These are phyloP conservation scores for Callitettix versicolor DNA, from an alignment of 1,140 invertebrate species.

Conservation along the genomic window DNA sequence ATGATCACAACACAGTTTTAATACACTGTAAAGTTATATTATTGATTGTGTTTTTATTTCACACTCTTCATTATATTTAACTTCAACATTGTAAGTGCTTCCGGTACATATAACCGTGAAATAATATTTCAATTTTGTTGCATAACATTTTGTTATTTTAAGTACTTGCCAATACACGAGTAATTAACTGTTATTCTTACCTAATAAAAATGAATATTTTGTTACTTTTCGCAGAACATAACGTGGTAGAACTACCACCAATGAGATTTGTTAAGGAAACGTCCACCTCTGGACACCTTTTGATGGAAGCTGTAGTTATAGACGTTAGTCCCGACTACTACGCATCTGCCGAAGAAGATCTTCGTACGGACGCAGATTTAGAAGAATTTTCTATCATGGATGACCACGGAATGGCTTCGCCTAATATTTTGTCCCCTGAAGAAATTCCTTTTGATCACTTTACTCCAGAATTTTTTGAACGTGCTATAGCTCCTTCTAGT, in stretches of 20 bases:
- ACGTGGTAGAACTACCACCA: slow-evolving; percentile 78
- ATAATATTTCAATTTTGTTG: background rate
- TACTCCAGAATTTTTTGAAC: slow-evolving; percentile 32
- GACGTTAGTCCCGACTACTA: slow-evolving; percentile 79
- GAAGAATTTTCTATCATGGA: slow-evolving; percentile 71
- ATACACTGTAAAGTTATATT: no score
- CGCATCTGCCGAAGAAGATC: slow-evolving; percentile 59
- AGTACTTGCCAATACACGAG: no score
- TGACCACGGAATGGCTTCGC: slow-evolving; percentile 30
- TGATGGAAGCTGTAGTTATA: slow-evolving; percentile 85
- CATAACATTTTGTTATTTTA: background rate
- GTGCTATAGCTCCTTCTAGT: slow-evolving; percentile 24
- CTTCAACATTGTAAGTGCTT: background rate
- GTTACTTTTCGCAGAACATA: slow-evolving; percentile 48
- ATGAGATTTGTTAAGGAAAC: slow-evolving; percentile 80
- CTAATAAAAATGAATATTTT: slow-evolving; percentile 1
- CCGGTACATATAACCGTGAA: background rate
- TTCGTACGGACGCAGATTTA: slow-evolving; percentile 71
- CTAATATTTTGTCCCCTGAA: slow-evolving; percentile 29
- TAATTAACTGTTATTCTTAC: no score
- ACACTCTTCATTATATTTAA: no score
- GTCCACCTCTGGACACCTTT: slow-evolving; percentile 69
- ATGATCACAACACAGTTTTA: no score
- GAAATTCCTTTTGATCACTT: slow-evolving; percentile 33
- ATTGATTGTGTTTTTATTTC: no score